Percentiles rank a stretch among this genome's conserved stretches.
Evolutionary conservation across 2,888 invertebrate species (phyloP).

Genomic region (Idaea dimidiata): DNA sequence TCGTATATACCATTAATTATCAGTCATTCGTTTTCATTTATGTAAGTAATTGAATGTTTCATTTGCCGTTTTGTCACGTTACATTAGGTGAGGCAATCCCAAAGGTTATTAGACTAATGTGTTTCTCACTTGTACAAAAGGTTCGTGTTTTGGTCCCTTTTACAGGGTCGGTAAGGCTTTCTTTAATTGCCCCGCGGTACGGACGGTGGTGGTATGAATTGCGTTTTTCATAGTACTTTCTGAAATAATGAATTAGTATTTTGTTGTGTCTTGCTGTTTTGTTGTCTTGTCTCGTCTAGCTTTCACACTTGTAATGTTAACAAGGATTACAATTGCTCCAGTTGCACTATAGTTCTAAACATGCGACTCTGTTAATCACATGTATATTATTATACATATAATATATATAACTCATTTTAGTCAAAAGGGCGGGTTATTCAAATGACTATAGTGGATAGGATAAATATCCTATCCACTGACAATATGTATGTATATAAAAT

Average conservation of each 20-base stretch:
- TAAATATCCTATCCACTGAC: no score
- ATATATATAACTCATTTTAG: no score
- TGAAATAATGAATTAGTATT: background rate
- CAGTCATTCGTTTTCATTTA: conserved; percentile 22
- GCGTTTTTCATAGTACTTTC: background rate
- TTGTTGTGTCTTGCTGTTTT: no score
- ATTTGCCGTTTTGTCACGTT: conserved; percentile 45
- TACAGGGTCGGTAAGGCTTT: background rate
- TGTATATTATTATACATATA: no score
- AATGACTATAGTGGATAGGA: no score
- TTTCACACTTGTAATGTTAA: no score
- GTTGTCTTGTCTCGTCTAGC: no score
- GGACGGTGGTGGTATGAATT: background rate
- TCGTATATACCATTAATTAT: conserved; percentile 13
- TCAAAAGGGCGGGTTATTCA: no score
- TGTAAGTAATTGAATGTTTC: conserved; percentile 48
- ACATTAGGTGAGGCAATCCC: conserved; percentile 45
- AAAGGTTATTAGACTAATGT: conserved; percentile 55
- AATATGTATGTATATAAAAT: no score
- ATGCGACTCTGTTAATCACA: no score
- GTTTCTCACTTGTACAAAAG: conserved; percentile 41
- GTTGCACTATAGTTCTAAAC: no score
- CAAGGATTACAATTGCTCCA: no score
- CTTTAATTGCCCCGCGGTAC: background rate
- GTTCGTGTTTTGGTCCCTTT: conserved; percentile 20